Base-by-base conservation (phyloP, 2,797 vertebrate species). In the Trichosurus vulpecula region DNA sequence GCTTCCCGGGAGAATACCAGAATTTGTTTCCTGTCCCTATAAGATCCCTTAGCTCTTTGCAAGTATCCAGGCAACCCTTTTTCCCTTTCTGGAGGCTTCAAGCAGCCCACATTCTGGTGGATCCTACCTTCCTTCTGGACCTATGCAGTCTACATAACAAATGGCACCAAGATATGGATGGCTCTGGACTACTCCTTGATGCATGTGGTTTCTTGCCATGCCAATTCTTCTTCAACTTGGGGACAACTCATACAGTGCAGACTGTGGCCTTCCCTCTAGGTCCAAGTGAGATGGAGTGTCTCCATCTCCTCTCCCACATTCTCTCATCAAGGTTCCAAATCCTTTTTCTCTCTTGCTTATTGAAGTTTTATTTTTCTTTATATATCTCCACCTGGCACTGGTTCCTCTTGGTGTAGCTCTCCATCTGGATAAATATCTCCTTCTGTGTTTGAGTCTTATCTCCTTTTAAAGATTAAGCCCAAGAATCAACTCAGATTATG, bases 341-440 rank as follows among this genome's bases (percentile, higher is more conserved):
- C 74, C 41, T 27, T 87, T 87, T 87, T 51, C 41, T 87, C 74
- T 87, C 41, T 51, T 27, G 22, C 41, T 87, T 47, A 27, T 51
- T 87, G 61, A 41, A 74, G 35, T 74, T 74, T 27, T 27, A 87
- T 47, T 87, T 87, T 87, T 87, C 74, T 22, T 87, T 51, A 87
- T 87, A 87, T 87, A 87, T 87, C 74, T 87, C 74, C 41, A 87
- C 74, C n/a, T 87, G 74, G 74, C 74, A 87, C 74, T 87, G 41
- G 41, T 51, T 87, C 74, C 74, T 87, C 74, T 87, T 47, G 2
- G 25, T 87, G n/a, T 87, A 51, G 74, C 74, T 87, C 41, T 47
- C 74, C 74, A 87, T 87, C 74, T 51, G 74, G 74, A 51, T 74
- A 74, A 74, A 41, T 74, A 41, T 87, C 74, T 87, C 74, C 41